Percentiles rank a stretch among this genome's conserved stretches.
phyloP scores from a whole-genome alignment of 2,888 invertebrate genomes.

The Gortyna flavago region DNA sequence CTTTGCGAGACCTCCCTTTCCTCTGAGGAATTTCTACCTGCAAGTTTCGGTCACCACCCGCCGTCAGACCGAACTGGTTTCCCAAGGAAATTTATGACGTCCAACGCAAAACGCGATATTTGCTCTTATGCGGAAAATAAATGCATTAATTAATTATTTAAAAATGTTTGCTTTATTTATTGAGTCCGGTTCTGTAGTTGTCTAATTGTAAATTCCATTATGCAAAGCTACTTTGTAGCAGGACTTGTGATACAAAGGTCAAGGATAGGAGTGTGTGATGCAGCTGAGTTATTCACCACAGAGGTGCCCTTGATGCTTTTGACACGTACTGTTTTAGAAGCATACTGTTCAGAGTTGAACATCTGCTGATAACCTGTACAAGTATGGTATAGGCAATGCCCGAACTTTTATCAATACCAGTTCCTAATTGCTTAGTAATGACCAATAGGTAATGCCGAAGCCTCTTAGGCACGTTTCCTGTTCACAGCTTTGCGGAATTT shows the following conservation, averaged over 20 bases:
- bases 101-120: conserved; percentile 22
- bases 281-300: conserved; percentile 22
- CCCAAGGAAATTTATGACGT: conserved; percentile 66
- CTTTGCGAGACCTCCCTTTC: conserved; percentile 83
- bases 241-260: conserved; percentile 45
- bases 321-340: not conserved
- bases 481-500: too few species aligned
- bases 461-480: too few species aligned
- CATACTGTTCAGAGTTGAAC: not conserved
- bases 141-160: conserved; percentile 1
- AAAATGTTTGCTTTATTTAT: conserved; percentile 11
- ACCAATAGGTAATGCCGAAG: too few species aligned
- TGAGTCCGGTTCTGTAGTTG: conserved; percentile 15
- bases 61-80: conserved; percentile 72
- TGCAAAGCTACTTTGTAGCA: conserved; percentile 30
- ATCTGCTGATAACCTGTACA: not conserved
- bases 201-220: conserved; percentile 27
- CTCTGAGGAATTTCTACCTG: conserved; percentile 80
- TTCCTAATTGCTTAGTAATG: not conserved
- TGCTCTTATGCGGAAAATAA: conserved; percentile 45
- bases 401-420: not conserved
- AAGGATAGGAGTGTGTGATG: conserved; percentile 24
- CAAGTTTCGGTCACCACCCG: conserved; percentile 63
- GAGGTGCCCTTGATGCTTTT: conserved; percentile 11
- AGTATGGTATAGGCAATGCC: not conserved